Percentiles rank a stretch among this genome's conserved stretches.
These are phyloP conservation scores for Neodontobutis hainanensis DNA, from an alignment of 2,113 vertebrate genomes.

Conservation along the genomic window DNA sequence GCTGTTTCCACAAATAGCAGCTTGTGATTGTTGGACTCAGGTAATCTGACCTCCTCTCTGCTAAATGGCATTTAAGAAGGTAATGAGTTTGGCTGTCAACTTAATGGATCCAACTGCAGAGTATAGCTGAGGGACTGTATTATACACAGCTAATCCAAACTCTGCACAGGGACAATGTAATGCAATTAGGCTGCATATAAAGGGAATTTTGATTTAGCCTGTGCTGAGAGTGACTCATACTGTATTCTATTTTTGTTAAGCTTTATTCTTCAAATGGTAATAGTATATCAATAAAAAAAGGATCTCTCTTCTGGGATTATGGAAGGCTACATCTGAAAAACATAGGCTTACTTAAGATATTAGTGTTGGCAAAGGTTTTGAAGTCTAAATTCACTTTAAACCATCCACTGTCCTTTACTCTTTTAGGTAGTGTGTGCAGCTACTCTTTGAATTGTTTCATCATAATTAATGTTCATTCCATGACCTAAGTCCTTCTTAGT, in stretches of 20 bases:
- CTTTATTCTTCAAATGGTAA: neutral
- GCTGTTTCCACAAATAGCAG: slow-evolving; percentile 35
- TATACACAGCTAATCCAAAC: neutral
- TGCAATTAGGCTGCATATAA: slow-evolving; percentile 1
- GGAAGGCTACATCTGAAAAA: neutral
- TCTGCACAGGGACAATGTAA: neutral
- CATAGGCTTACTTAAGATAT: neutral
- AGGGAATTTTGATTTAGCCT: neutral
- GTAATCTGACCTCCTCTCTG: neutral
- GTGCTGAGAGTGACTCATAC: neutral
- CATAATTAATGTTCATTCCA: too few relatives aligned
- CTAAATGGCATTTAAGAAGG: slow-evolving; percentile 12
- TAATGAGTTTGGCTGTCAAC: slow-evolving; percentile 4
- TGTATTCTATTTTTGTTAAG: neutral
- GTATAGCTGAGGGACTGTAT: neutral
- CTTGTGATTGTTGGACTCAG: neutral
- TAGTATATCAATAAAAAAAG: neutral
- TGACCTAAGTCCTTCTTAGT: too few relatives aligned
- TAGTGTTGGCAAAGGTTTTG: too few relatives aligned
- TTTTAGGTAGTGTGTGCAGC: too few relatives aligned
- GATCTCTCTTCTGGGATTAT: neutral
- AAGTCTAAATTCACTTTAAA: too few relatives aligned
- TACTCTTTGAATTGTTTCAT: too few relatives aligned
- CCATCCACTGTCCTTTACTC: too few relatives aligned
- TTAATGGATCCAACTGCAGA: neutral